Base-by-base conservation (phyloP, 2,888 invertebrate species). In the Chloroclystis v-ata region DNA sequence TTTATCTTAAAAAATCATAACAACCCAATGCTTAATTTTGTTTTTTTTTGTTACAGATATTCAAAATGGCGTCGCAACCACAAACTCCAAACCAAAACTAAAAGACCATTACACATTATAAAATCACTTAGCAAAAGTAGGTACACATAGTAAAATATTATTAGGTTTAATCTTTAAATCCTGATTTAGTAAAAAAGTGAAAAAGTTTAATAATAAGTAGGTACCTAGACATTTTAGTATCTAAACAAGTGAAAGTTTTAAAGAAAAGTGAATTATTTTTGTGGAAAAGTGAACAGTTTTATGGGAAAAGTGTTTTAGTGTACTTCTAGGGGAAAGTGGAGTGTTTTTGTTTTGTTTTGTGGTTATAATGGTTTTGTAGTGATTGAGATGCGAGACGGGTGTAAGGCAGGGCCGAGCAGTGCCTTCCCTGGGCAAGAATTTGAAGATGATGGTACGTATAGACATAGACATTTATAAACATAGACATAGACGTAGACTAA, bases 341-440 rank as follows among this genome's bases (percentile, higher is more conserved):
- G 39, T 33, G 28, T 24, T 50, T 28, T 44, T 43, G 41, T 57
- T 54, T 56, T 58, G 56, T 25, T 43, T 63, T 63, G 60, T 54
- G 54, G 53, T 58, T 63, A 67, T 60, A 68, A 66, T 65, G 60
- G 58, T 59, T 56, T 68, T 62, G 30, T 41, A 65, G 40, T 32
- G n/a, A 43, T 49, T 82, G 85, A 82, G 53, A 86, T 86, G 86
- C 80, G 83, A 82, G 84, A 86, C 70, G 80, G 82, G 57, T 72
- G 78, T 54, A 82, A 61, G 55, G 70, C 82, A 43, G 80, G 81
- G 67, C 80, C 85, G 39, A 82, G 83, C 67, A 73, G 81, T 66
- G 78, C 80, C 77, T 64, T 75, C 53, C 60, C 75, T 59, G 72
- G 76, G 67, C 79, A 75, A 56, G 76, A 72, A 51, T 68, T 74